Conservation (phyloP, 2,797 vertebrate genomes). For the Alfaro cultratus region DNA sequence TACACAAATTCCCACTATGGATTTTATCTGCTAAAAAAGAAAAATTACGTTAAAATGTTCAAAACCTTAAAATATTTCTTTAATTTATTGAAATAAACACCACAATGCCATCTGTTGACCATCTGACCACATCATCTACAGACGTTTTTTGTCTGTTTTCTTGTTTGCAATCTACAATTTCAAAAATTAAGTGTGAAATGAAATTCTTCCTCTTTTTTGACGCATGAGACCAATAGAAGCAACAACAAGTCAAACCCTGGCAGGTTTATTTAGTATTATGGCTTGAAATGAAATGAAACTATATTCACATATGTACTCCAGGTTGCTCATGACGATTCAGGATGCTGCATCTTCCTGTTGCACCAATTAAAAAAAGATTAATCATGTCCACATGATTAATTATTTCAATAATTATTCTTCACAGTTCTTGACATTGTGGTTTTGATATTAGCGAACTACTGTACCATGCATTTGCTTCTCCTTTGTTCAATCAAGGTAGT, state of each 20-base stretch:
- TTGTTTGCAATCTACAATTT: not conserved
- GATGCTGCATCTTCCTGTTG: not conserved
- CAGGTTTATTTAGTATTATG: not conserved
- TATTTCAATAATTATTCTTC: not conserved
- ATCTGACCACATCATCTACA: not conserved
- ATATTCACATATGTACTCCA: not conserved
- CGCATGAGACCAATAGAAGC: not conserved
- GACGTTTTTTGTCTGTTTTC: not conserved
- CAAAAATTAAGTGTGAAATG: not conserved
- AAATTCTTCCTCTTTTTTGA: not conserved
- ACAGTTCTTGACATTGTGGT: not conserved
- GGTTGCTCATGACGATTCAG: not conserved
- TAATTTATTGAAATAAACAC: too few relatives aligned
- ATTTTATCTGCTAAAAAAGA: too few relatives aligned
- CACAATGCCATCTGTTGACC: not conserved
- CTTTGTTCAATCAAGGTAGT: not conserved
- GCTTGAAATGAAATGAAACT: not conserved
- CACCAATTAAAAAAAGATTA: not conserved
- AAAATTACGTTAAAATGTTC: not conserved
- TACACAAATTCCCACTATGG: too few relatives aligned
- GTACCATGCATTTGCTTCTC: not conserved
- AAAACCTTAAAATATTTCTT: too few relatives aligned
- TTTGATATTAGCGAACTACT: not conserved
- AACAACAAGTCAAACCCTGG: not conserved
- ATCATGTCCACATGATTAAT: not conserved